Conservation (phyloP, 2,797 vertebrate species). For the Chloroceryle inda region DNA sequence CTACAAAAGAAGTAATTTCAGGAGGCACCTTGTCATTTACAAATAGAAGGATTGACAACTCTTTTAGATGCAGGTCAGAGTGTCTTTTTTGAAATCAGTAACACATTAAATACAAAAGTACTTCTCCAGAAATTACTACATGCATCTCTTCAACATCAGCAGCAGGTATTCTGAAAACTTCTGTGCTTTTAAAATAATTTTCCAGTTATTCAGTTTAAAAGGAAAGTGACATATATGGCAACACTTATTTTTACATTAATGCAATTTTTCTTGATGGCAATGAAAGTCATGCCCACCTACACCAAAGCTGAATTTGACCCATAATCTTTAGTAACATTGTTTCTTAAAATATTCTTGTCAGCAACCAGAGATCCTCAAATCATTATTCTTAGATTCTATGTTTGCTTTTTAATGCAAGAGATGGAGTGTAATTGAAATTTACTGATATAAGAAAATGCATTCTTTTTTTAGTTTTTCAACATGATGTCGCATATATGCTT, state of each 20-base stretch:
- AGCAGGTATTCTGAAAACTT: background rate
- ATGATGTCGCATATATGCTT: background rate
- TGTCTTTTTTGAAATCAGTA: background rate
- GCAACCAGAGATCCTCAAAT: background rate
- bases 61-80: slow-evolving; percentile 22
- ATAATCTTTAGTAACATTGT: background rate
- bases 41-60: background rate
- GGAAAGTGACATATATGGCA: background rate
- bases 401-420: background rate
- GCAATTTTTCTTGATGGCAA: background rate
- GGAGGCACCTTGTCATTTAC: background rate
- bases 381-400: background rate
- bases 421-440: background rate
- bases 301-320: background rate
- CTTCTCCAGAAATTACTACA: background rate
- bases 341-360: background rate
- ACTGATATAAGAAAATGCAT: background rate
- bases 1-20: slow-evolving; percentile 29
- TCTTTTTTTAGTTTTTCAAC: background rate
- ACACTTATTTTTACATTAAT: background rate
- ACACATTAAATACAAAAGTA: background rate
- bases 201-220: background rate
- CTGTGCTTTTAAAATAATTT: slow-evolving; percentile 21
- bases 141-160: background rate
- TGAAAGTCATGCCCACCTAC: background rate